Evolutionary conservation across 2,888 invertebrate species (phyloP).

Genomic region (Cryptus viduatorius): DNA sequence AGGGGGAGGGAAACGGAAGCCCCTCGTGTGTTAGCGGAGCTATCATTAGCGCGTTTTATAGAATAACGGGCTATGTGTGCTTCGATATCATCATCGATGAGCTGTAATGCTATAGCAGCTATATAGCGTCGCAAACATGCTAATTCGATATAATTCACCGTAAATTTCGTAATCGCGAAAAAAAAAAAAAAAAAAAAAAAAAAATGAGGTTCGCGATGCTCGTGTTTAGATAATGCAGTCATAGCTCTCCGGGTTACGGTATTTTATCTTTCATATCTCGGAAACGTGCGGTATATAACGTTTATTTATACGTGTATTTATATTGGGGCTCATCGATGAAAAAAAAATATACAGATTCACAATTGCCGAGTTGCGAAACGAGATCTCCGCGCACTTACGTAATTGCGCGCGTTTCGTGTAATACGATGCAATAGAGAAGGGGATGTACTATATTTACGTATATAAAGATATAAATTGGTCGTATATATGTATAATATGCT

Average conservation of each 20-base stretch:
- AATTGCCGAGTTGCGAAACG: constrained; percentile 44
- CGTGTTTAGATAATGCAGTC: constrained; percentile 28
- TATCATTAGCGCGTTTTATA: not conserved
- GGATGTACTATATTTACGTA: not conserved
- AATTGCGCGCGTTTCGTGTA: constrained; percentile 47
- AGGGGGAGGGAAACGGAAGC: constrained; percentile 73
- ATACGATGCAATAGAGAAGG: constrained; percentile 33
- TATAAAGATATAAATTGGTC: not conserved
- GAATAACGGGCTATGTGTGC: not conserved
- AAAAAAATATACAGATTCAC: constrained; percentile 43
- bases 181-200: not conserved
- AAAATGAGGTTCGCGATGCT: not conserved
- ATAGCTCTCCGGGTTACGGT: constrained; percentile 4
- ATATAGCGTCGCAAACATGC: not conserved
- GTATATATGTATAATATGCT: constrained; percentile 21
- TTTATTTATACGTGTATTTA: constrained; percentile 17
- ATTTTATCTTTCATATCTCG: not conserved
- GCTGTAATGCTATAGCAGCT: not conserved
- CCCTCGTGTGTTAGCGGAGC: constrained; percentile 65
- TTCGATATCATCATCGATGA: constrained; percentile 32
- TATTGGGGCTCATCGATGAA: constrained; percentile 33
- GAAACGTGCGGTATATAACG: not conserved
- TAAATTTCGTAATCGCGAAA: constrained; percentile 23
- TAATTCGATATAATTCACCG: constrained; percentile 18
- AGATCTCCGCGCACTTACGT: constrained; percentile 55